Conservation (phyloP, 2,888 invertebrate genomes). For the Drosophila kuntzei region DNA sequence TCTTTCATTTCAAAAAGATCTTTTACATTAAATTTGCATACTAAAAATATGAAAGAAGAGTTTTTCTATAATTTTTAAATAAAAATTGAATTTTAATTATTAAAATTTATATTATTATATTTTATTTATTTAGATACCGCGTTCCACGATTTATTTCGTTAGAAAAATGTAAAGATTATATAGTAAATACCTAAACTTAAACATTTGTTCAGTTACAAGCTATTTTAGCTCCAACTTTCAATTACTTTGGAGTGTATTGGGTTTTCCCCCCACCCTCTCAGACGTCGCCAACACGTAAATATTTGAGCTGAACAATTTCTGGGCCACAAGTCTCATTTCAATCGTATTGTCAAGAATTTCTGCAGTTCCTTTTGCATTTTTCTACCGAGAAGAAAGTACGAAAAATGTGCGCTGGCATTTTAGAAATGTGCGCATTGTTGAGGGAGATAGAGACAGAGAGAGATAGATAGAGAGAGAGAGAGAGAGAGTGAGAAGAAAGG, state of each 20-base stretch:
- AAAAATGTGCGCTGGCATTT: constrained; percentile 72
- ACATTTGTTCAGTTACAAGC: too few relatives aligned
- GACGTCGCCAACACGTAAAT: constrained; percentile 29
- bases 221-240: constrained; percentile 8
- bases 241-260: neutral
- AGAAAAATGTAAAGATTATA: neutral
- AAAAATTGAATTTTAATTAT: too few relatives aligned
- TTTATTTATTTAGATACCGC: too few relatives aligned
- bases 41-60: too few relatives aligned
- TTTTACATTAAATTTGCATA: too few relatives aligned
- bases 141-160: neutral
- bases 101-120: too few relatives aligned
- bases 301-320: constrained; percentile 46
- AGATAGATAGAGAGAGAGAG: neutral
- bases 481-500: constrained; percentile 1
- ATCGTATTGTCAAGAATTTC: constrained; percentile 33
- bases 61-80: too few relatives aligned
- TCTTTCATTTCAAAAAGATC: too few relatives aligned
- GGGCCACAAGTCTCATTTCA: constrained; percentile 53
- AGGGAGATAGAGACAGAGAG: neutral
- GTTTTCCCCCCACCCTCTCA: constrained; percentile 3
- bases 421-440: constrained; percentile 64
- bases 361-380: constrained; percentile 36
- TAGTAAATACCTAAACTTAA: too few relatives aligned
- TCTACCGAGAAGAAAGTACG: constrained; percentile 32